Conservation (phyloP, 2,888 invertebrate species). For the Platerodrilus igneus region DNA sequence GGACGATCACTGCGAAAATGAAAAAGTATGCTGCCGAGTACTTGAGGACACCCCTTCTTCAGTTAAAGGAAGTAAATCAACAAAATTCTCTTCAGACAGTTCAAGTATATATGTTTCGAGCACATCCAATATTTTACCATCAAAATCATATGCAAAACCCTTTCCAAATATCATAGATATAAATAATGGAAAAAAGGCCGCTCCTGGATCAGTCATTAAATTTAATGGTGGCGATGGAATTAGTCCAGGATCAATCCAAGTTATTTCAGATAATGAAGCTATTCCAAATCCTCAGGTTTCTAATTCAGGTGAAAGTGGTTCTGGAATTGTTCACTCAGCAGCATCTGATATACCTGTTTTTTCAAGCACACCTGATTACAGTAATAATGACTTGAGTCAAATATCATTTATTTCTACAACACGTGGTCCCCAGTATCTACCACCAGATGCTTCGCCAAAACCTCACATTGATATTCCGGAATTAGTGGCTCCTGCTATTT, state of each 20-base stretch:
- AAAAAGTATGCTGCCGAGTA: constrained; percentile 46
- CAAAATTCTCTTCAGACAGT: not conserved
- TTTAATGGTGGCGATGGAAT: constrained; percentile 32
- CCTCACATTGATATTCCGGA: constrained; percentile 17
- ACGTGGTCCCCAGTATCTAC: constrained; percentile 44
- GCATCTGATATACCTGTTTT: constrained; percentile 31
- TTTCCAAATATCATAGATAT: too few relatives aligned
- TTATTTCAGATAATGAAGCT: constrained; percentile 28
- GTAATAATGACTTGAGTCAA: constrained; percentile 38
- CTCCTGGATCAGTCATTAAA: constrained; percentile 35
- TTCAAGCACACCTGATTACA: constrained; percentile 40
- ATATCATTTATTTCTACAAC: constrained; percentile 41
- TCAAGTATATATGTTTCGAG: too few relatives aligned
- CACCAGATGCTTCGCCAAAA: constrained; percentile 34
- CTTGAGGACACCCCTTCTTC: too few relatives aligned
- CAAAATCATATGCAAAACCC: constrained; percentile 3
- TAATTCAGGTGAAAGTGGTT: constrained; percentile 39
- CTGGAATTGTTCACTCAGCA: constrained; percentile 22
- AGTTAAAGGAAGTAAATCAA: not conserved
- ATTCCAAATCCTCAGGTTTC: constrained; percentile 34
- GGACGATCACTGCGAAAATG: constrained; percentile 44
- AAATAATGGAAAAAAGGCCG: constrained; percentile 38
- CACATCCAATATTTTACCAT: constrained; percentile 2
- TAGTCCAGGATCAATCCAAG: constrained; percentile 38
- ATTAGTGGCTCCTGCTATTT: constrained; percentile 11